Evolutionary conservation across 2,797 vertebrate species (phyloP).

Genomic region (Acipenser oxyrinchus): DNA sequence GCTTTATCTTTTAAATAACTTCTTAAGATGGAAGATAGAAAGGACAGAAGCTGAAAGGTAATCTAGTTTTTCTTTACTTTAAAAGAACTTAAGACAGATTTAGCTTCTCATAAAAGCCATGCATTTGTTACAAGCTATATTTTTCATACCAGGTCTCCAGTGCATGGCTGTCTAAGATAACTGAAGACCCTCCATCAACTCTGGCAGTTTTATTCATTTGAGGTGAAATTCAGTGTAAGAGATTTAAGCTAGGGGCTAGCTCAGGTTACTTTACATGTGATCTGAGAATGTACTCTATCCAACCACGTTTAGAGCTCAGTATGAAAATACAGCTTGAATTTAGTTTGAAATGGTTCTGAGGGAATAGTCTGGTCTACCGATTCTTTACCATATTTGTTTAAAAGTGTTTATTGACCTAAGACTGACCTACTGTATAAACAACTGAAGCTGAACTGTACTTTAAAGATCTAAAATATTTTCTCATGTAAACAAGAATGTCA

Average conservation of each 20-base stretch:
- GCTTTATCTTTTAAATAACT: neutral
- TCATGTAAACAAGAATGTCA: no score
- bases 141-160: neutral
- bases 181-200: constrained; percentile 1
- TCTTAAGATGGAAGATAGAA: neutral
- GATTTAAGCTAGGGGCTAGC: neutral
- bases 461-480: no score
- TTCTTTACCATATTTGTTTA: no score
- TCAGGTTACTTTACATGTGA: neutral
- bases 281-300: no score
- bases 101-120: neutral
- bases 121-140: neutral
- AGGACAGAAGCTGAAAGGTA: neutral
- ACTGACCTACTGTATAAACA: no score
- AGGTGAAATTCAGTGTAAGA: neutral
- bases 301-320: no score
- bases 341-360: no score
- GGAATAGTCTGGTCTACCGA: no score
- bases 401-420: no score
- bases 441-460: no score
- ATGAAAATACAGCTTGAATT: no score
- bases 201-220: neutral
- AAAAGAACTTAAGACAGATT: neutral
- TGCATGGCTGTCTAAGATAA: neutral
- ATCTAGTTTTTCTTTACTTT: neutral